Conservation (phyloP, 30 jellyfish, hydroid and myxozoan species). For the Hydra vulgaris region DNA sequence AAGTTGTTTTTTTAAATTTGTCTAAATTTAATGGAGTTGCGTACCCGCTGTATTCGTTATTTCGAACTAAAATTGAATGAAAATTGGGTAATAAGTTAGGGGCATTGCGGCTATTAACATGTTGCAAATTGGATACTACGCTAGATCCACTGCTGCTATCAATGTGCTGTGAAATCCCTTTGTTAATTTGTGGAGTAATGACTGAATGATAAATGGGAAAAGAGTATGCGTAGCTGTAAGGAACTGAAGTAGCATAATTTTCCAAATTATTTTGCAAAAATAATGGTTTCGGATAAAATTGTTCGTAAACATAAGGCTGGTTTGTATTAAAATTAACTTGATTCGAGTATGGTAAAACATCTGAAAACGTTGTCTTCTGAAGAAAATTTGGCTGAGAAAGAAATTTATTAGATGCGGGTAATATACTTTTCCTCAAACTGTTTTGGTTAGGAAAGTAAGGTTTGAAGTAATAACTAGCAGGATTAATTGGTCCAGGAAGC, state of each 20-base stretch:
- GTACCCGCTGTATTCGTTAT: background rate
- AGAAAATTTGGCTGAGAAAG: background rate
- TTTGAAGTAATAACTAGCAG: background rate
- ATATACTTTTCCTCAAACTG: background rate
- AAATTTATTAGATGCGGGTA: background rate
- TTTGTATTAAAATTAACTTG: background rate
- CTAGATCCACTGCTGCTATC: background rate
- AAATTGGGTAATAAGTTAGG: background rate
- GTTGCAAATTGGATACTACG: background rate
- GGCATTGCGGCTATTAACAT: background rate
- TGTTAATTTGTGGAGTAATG: background rate
- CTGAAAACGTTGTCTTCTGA: background rate
- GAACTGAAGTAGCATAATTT: background rate
- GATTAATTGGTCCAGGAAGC: background rate
- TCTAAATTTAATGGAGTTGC: background rate
- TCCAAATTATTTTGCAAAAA: background rate
- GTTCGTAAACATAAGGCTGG: background rate
- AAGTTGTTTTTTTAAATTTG: background rate
- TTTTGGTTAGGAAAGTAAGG: background rate
- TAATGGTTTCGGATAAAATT: background rate
- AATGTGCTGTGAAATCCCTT: background rate
- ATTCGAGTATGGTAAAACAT: background rate
- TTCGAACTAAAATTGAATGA: background rate
- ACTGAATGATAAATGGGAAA: background rate
- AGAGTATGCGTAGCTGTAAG: background rate